Evolutionary conservation across 30 jellyfish, hydroid and myxozoan genomes (phyloP).

Genomic region (Morbakka virulenta): DNA sequence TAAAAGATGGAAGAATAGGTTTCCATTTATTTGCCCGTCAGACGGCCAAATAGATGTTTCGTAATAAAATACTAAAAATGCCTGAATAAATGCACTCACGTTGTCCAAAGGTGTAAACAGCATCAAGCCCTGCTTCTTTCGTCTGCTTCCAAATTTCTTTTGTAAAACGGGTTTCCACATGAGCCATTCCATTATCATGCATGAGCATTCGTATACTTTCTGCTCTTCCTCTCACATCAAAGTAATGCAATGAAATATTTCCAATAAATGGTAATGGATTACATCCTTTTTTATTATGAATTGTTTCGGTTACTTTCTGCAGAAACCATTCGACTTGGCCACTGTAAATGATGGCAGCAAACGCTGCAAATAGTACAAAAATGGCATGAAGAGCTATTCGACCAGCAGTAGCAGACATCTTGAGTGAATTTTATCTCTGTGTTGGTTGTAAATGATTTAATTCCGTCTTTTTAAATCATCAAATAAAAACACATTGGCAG

Average conservation of each 20-base stretch:
- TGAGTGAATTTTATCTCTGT: too few species aligned
- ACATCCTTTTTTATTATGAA: conserved; percentile 87
- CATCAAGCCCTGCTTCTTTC: conserved; percentile 49
- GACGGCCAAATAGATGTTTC: too few species aligned
- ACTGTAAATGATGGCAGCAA: conserved; percentile 73
- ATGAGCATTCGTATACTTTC: conserved; percentile 84
- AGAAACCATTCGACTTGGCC: conserved; percentile 56
- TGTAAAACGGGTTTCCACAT: conserved; percentile 69
- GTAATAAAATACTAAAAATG: too few species aligned
- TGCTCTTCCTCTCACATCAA: conserved; percentile 85
- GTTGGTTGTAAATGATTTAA: too few species aligned
- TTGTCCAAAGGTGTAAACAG: conserved; percentile 91
- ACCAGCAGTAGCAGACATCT: too few species aligned
- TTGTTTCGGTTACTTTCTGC: conserved; percentile 72
- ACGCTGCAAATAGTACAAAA: too few species aligned
- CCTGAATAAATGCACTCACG: conserved; percentile 13
- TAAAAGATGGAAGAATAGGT: too few species aligned
- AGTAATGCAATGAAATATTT: conserved; percentile 85
- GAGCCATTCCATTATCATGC: conserved; percentile 68
- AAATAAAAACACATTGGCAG: too few species aligned
- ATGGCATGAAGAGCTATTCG: too few species aligned
- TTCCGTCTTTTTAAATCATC: too few species aligned
- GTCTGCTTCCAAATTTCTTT: conserved; percentile 79
- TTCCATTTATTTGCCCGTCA: too few species aligned
- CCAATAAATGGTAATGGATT: conserved; percentile 83